Evolutionary conservation across 2,113 vertebrate genomes (phyloP).

Genomic region (Nerophis lumbriciformis): DNA sequence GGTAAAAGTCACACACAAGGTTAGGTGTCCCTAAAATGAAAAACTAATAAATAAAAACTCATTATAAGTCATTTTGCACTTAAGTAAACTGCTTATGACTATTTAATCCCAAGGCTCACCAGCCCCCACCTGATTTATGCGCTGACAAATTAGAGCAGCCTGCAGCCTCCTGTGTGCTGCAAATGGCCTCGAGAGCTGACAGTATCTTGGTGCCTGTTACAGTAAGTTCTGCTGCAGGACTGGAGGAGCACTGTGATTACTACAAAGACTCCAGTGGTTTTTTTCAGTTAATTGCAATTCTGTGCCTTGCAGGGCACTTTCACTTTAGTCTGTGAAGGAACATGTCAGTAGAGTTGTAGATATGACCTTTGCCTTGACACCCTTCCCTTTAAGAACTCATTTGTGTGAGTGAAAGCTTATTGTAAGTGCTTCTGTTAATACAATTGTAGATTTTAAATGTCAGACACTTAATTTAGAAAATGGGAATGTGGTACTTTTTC

Average conservation of each 20-base stretch:
- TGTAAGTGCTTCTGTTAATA: neutral
- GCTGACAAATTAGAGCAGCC: constrained; percentile 38
- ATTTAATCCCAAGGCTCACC: neutral
- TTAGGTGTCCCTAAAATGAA: neutral
- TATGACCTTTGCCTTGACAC: neutral
- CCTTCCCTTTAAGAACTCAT: constrained; percentile 6
- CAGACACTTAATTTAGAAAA: neutral
- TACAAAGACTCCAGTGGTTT: constrained; percentile 9
- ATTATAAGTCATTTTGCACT: neutral
- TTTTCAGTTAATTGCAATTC: constrained; percentile 25
- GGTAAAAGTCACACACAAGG: neutral
- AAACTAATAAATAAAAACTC: neutral
- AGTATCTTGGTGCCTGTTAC: constrained; percentile 18
- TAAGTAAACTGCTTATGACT: neutral
- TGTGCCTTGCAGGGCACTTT: neutral
- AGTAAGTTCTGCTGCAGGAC: constrained; percentile 2
- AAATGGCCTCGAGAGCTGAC: constrained; percentile 51
- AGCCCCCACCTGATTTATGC: neutral
- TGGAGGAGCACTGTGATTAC: constrained; percentile 31
- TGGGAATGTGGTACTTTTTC: neutral
- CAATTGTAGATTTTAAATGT: constrained; percentile 3
- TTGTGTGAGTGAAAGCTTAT: constrained; percentile 1
- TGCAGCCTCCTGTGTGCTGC: constrained; percentile 10
- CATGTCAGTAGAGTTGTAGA: constrained; percentile 5
- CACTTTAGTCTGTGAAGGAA: constrained; percentile 21